Evolutionary conservation across 2,888 invertebrate genomes (phyloP).

Genomic region (Callosobruchus maculatus): DNA sequence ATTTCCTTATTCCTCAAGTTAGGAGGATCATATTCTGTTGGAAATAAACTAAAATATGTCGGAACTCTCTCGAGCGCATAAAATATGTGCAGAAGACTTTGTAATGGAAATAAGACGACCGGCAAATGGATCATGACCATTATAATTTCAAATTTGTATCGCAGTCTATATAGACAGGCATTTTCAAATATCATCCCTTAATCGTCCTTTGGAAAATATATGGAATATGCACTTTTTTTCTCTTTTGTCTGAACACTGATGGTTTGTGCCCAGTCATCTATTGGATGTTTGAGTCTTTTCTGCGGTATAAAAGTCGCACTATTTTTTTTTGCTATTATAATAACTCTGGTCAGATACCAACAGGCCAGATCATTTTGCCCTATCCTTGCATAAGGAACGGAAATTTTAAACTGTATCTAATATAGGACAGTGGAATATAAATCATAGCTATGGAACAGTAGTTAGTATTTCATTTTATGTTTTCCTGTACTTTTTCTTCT

Average conservation of each 20-base stretch:
- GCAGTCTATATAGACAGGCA: neutral
- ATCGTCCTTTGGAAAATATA: neutral
- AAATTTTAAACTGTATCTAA: too few species aligned
- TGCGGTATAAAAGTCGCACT: too few species aligned
- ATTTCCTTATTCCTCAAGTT: too few species aligned
- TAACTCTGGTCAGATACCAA: too few species aligned
- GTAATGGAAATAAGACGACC: neutral
- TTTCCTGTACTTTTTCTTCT: too few species aligned
- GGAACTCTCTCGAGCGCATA: neutral
- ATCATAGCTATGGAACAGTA: too few species aligned
- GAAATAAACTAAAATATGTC: neutral
- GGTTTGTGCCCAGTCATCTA: neutral
- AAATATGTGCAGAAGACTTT: neutral
- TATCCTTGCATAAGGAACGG: too few species aligned
- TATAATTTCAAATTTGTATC: neutral
- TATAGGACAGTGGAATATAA: too few species aligned
- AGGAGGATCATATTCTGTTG: too few species aligned
- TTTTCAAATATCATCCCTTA: neutral
- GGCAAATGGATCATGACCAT: neutral
- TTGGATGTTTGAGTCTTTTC: neutral
- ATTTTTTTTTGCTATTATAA: too few species aligned
- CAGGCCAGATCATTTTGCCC: too few species aligned
- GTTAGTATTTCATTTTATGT: too few species aligned
- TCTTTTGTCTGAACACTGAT: neutral
- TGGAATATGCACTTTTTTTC: neutral